Base-by-base conservation (phyloP, 2,113 vertebrate species). In the Nymphicus hollandicus region DNA sequence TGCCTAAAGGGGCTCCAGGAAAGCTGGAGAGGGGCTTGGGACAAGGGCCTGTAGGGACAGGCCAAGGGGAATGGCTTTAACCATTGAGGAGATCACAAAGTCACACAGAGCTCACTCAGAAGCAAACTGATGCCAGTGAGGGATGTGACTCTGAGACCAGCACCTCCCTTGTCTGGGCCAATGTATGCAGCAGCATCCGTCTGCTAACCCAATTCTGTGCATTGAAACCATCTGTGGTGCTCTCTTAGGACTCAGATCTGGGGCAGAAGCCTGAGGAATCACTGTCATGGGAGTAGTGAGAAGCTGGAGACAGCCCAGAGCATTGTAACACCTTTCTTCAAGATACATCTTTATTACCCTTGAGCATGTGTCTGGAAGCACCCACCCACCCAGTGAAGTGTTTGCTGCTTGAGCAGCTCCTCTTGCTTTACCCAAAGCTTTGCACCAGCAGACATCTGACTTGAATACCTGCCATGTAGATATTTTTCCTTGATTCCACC, bases 381-480 rank as follows among this genome's bases (percentile, higher is more conserved):
- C 50, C 28, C 50, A 74, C 50, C 28, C 50, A 22, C 35, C 41
- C 35, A 17, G 18, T 4, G 49, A 82, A 61, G 68, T 0, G 0
- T 72, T 35, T 13, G 7, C 39, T 68, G 12, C 16, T n/a, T 14
- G 49, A 77, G 46, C 31, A n/a, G 35, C 7, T 49, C 24, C 18
- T 49, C 25, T 52, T 18, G 13, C 29, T 64, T 86, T 39, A 63
- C 29, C 41, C 47, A 68, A 69, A 20, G 18, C 15, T 58, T 58
- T 58, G 35, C 27, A 44, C 6, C 33, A 17, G 13, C 84, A 33
- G 9, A 17, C 31, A 25, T 43, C 3, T 17, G 64, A 7, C 23
- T 44, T 50, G 19, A 6, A 27, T 97, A 99, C 98, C 98, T 61
- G 98, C 96, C 61, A 50, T 27, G 81, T 98, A 99, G 2, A 97